Base-by-base conservation (phyloP, 2,797 vertebrate species). In the Parambassis ranga region DNA sequence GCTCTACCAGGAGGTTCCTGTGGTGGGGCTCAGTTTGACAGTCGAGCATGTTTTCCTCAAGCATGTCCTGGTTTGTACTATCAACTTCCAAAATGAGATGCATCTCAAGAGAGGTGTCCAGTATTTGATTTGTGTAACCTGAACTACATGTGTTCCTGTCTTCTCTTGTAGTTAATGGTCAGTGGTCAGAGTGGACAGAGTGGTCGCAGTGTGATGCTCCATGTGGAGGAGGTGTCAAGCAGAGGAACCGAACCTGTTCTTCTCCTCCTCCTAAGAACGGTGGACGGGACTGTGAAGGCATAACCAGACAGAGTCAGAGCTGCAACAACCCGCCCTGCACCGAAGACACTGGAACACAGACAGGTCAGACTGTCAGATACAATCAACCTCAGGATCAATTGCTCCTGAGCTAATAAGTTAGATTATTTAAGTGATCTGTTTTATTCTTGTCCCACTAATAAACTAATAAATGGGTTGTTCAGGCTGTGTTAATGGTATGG, bases 181-280 rank as follows among this genome's bases (percentile, higher is more conserved):
- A 81, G 0, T 97, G 96, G 95, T 86, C 92, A 0, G 60, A 81
- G 43, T 96, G 95, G 96, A 90, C 88, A 0, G 62, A 80, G 18
- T 97, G 96, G 96, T 91, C 93, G 0, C 69, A 77, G 13, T 96
- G 96, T 41, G 92, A 94, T 0, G 86, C 83, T 1, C 33, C 50
- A 5, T 97, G 96, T 16, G 93, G 93, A 16, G 94, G 94, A 3
- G 95, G 94, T 0, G 82, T 93, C 36, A 87, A 65, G 43, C 86
- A 61, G 61, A 94, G 94, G 47, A 85, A 37, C 33, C 90, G 95
- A 41, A 90, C 75, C 71, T 98, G 95, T 72, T 88, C 92, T 0
- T 85, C 92, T 30, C 95, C 96, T 7, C 94, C 93, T 0, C 93
- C 94, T 1, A 97, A 98, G 80, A 96, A 96, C 0, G 85, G 91